phyloP scores from a whole-genome alignment of 1,140 invertebrate species.

The Diabrotica virgifera region DNA sequence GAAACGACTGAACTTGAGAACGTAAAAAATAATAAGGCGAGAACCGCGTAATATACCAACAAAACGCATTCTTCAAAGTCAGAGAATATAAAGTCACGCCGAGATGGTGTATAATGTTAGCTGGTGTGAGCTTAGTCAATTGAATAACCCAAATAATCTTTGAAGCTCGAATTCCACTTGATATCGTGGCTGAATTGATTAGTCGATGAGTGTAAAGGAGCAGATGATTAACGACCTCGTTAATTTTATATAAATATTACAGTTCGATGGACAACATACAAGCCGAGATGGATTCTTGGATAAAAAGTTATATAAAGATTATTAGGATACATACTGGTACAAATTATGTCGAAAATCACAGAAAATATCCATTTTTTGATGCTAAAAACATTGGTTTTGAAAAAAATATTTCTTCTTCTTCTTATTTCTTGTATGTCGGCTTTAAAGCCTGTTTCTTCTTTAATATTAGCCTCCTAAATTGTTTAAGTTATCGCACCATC shows the following conservation, averaged over 20 bases:
- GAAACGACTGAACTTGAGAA: no score
- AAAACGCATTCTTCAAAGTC: not conserved
- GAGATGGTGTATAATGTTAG: not conserved
- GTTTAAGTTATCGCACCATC: no score
- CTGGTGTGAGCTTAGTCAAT: conserved; percentile 4
- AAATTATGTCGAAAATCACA: no score
- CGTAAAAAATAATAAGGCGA: not conserved
- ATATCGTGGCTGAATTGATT: conserved; percentile 5
- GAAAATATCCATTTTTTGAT: no score
- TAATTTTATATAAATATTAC: conserved; percentile 3
- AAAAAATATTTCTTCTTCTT: no score
- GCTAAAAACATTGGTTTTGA: no score
- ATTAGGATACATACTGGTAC: no score
- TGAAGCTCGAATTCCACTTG: conserved; percentile 7
- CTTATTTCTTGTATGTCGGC: no score
- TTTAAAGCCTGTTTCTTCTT: no score
- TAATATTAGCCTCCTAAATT: no score
- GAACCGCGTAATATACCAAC: not conserved
- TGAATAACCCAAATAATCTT: conserved; percentile 11
- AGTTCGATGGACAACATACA: not conserved
- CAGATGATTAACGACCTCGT: conserved; percentile 4
- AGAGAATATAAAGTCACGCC: not conserved
- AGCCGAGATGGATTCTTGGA: no score
- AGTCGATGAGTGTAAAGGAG: conserved; percentile 3
- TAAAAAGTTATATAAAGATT: no score